phyloP scores from a whole-genome alignment of 2,797 vertebrate genomes.

The Poeciliopsis infans region DNA sequence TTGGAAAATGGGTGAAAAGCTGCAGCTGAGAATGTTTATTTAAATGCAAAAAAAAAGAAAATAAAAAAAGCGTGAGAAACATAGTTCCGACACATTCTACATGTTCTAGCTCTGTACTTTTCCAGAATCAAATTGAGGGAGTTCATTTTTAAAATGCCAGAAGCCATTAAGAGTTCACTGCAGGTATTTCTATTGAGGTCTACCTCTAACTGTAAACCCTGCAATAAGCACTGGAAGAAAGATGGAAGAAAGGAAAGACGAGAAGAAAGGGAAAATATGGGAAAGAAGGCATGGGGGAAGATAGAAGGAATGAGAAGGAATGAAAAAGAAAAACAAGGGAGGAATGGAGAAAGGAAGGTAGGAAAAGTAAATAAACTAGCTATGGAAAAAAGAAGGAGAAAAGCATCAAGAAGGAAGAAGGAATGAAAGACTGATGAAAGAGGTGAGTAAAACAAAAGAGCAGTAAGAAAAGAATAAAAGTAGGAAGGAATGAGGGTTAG shows the following conservation, averaged over 20 bases:
- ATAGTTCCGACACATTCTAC: neutral
- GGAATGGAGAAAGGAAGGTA: neutral
- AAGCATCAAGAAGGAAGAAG: neutral
- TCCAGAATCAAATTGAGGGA: neutral
- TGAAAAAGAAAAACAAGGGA: neutral
- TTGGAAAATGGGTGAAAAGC: constrained; percentile 1
- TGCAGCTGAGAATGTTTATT: neutral
- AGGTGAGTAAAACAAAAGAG: neutral
- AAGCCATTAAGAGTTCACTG: neutral
- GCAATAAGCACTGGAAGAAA: neutral
- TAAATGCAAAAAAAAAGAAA: neutral
- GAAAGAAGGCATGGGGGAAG: neutral
- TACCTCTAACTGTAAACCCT: neutral
- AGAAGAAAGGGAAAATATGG: neutral
- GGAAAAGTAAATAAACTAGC: neutral
- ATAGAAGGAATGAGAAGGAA: neutral
- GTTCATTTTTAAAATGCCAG: neutral
- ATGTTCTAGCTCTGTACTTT: neutral
- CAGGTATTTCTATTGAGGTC: neutral
- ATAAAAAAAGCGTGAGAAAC: neutral
- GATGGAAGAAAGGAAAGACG: neutral
- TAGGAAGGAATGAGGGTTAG: neutral
- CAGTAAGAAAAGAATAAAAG: neutral
- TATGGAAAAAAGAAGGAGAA: neutral
- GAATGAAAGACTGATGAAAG: neutral